These are phyloP conservation scores for Drosophila aff. DNA, from an alignment of 1,140 invertebrate species.

Conservation along the genomic window DNA sequence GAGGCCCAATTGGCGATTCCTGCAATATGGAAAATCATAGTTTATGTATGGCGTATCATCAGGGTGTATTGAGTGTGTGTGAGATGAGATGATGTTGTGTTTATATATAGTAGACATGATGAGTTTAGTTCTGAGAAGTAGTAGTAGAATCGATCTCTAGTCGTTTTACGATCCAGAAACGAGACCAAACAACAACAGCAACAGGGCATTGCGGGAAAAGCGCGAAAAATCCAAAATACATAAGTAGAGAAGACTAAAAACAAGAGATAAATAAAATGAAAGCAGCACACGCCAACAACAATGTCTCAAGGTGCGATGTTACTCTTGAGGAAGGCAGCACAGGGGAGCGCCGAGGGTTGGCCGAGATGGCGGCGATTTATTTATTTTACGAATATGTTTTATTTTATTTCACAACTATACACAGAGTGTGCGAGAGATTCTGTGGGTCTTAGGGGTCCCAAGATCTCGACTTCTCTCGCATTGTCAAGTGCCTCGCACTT, in stretches of 20 bases:
- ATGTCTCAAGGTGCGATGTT: constrained; percentile 62
- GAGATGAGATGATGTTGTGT: constrained; percentile 7
- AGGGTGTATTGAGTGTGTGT: background rate
- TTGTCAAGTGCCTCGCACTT: constrained; percentile 59
- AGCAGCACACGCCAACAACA: constrained; percentile 37
- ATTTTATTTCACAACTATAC: constrained; percentile 69
- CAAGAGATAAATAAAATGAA: constrained; percentile 11
- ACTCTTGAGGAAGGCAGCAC: background rate
- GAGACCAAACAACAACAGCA: constrained; percentile 30
- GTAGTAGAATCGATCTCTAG: constrained; percentile 36
- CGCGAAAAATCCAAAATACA: constrained; percentile 26
- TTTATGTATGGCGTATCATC: constrained; percentile 6
- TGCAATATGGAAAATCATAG: constrained; percentile 62
- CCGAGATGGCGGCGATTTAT: constrained; percentile 50
- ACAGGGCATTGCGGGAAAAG: constrained; percentile 13
- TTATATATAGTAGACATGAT: constrained; percentile 22
- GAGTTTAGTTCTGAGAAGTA: constrained; percentile 12
- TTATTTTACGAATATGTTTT: constrained; percentile 78
- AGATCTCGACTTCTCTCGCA: constrained; percentile 23
- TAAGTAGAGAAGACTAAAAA: constrained; percentile 1
- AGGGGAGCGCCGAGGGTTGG: background rate
- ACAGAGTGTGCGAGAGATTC: constrained; percentile 13
- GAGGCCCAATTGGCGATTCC: constrained; percentile 83
- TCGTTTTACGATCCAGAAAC: constrained; percentile 36
- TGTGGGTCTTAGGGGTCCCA: constrained; percentile 4